These are phyloP conservation scores for Meteorus colon DNA, from an alignment of 2,888 invertebrate species.

Conservation along the genomic window DNA sequence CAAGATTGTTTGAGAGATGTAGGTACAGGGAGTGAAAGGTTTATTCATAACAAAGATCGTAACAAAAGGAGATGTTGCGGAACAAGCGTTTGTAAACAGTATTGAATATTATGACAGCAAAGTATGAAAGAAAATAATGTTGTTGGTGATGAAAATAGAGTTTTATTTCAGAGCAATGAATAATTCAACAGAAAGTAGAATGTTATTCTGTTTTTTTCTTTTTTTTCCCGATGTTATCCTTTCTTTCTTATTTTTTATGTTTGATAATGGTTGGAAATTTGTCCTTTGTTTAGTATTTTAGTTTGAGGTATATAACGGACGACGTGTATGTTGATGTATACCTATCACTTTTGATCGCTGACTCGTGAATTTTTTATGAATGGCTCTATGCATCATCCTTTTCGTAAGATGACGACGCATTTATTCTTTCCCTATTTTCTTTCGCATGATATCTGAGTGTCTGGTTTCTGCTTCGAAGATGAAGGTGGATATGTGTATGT, in stretches of 20 bases:
- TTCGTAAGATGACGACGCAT: slow-evolving; percentile 34
- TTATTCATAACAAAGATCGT: neutral
- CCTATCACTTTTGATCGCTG: slow-evolving; percentile 40
- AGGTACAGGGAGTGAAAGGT: neutral
- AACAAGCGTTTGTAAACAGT: neutral
- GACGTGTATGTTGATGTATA: neutral
- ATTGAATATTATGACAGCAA: neutral
- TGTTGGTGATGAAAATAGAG: no score
- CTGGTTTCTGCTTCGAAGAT: neutral
- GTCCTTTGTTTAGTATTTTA: neutral
- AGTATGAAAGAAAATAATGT: neutral
- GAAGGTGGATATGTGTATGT: neutral
- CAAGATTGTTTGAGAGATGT: slow-evolving; percentile 22
- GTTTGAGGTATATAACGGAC: neutral
- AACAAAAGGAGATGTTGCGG: neutral
- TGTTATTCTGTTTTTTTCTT: no score
- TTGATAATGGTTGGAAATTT: neutral
- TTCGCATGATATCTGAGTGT: neutral
- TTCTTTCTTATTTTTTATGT: neutral
- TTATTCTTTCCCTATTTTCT: slow-evolving; percentile 6
- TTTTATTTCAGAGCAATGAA: no score
- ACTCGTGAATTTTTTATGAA: slow-evolving; percentile 38
- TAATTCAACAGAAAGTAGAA: no score
- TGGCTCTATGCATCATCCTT: neutral
- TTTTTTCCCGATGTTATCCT: neutral